Evolutionary conservation across 2,888 invertebrate genomes (phyloP), one percentile per base, ranked within the genome.

Genomic region (Tinea trinotella): DNA sequence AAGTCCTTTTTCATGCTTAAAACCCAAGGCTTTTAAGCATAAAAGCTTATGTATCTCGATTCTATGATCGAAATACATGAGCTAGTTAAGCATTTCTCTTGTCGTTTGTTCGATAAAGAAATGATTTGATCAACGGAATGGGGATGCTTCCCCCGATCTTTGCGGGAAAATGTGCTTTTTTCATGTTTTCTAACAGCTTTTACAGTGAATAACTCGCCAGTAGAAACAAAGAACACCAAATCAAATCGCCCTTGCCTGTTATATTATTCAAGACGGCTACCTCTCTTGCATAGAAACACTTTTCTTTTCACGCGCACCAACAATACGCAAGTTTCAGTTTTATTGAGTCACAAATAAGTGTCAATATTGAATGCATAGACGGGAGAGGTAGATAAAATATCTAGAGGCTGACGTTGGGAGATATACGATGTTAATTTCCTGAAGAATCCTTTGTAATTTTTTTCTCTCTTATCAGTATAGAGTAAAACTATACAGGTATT

Each of bases 231-330:
- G 64, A 62, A 66, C 63, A 62, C 64, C 59, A 63, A 69, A 74
- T 68, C 66, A 72, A 74, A 74, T 69, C 65, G 61, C 57, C 60
- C 64, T 65, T 63, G n/a, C 59, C 64, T 65, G 59, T 58, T 70
- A 57, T 68, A 71, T 70, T 71, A 74, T 74, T 73, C 67, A 74
- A 62, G 58, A 59, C 55, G 49, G 55, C 54, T 54, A 57, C 7
- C 3, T 4, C 30, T 7, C 3, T 30, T 17, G 40, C 30, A 30
- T 30, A 4, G 30, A 30, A 22, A 30, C 30, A 30, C 30, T 30
- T 30, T 30, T 30, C 30, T 30, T 30, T 30, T 30, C 30, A 30
- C 30, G n/a, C 30, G n/a, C 2, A 7, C n/a, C 7, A 30, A 30
- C 30, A 30, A 30, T 2, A 30, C 2, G 4, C 3, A n/a, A 30